Conservation (phyloP, 2,113 vertebrate genomes). For the Herpetotheres cachinnans region DNA sequence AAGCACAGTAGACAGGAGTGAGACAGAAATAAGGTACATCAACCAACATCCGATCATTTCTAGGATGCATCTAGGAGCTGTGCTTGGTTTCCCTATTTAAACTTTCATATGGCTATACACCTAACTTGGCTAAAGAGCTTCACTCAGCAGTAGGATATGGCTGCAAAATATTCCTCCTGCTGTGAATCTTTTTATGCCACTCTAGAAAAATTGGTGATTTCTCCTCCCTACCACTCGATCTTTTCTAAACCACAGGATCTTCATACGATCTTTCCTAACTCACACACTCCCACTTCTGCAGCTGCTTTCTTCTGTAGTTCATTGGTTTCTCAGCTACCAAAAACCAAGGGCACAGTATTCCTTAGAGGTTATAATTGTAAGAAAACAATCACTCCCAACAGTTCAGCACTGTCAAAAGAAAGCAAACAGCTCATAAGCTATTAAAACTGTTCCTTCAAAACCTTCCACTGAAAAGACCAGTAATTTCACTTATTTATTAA, state of each 20-base stretch:
- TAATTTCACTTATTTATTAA: constrained; percentile 7
- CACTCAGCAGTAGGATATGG: neutral
- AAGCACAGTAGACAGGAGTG: neutral
- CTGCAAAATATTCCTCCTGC: neutral
- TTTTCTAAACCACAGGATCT: neutral
- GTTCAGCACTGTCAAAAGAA: neutral
- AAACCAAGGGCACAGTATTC: neutral
- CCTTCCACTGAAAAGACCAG: neutral
- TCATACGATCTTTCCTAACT: neutral
- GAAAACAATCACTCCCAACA: neutral
- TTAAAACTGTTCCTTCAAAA: constrained; percentile 3
- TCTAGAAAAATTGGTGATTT: neutral
- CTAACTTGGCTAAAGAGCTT: neutral
- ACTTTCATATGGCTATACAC: neutral
- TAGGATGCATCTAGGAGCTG: neutral
- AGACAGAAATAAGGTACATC: neutral
- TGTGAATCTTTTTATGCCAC: neutral
- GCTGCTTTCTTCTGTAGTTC: neutral
- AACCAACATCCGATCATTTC: neutral
- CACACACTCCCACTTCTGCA: neutral
- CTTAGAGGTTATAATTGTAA: neutral
- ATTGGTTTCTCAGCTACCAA: neutral
- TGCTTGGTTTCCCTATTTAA: neutral
- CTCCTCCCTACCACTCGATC: neutral
- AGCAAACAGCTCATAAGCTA: neutral